phyloP scores from a whole-genome alignment of 2,113 vertebrate species.

The Emydocephalus ijimae region DNA sequence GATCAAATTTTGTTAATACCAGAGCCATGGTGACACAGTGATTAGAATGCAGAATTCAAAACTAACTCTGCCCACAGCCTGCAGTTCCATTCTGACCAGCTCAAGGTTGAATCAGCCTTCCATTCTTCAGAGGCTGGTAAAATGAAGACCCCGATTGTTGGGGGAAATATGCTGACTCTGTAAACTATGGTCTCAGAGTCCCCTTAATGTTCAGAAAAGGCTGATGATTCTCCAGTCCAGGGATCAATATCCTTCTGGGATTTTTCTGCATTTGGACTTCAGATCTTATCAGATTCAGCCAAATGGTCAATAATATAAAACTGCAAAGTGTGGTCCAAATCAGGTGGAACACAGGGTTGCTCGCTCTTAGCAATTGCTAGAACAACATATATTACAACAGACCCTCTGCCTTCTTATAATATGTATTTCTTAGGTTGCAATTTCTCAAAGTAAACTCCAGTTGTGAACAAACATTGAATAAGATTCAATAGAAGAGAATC shows the following conservation, averaged over 20 bases:
- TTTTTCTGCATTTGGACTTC: not conserved
- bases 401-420: too few species aligned
- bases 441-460: too few species aligned
- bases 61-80: too few species aligned
- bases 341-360: not conserved
- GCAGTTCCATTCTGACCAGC: too few species aligned
- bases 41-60: too few species aligned
- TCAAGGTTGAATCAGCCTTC: too few species aligned
- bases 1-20: too few species aligned
- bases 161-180: too few species aligned
- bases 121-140: fast-evolving
- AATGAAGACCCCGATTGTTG: too few species aligned
- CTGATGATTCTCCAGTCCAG: not conserved
- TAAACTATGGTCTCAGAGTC: not conserved
- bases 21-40: fast-evolving
- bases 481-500: too few species aligned
- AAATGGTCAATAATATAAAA: not conserved
- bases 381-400: not conserved
- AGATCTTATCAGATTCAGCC: not conserved
- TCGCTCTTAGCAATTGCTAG: not conserved
- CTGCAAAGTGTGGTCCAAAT: not conserved
- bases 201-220: not conserved
- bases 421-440: too few species aligned
- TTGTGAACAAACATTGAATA: too few species aligned
- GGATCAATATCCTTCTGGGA: not conserved